Evolutionary conservation across 2,797 vertebrate genomes (phyloP), one percentile per base, ranked within the genome.

Genomic region (Poeciliopsis presidionis): DNA sequence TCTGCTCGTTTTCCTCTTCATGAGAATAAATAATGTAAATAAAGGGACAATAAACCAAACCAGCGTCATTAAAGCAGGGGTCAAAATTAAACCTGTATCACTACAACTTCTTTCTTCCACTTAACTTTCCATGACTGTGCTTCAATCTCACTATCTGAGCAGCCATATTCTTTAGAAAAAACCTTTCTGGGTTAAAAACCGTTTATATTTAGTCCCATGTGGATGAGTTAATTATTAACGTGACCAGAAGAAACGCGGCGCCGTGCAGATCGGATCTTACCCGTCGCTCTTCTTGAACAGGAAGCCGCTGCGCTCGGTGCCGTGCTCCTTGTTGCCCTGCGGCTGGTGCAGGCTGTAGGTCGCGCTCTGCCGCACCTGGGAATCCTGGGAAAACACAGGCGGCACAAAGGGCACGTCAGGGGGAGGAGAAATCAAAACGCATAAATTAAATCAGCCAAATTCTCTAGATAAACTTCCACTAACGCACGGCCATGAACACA

Each of bases 301-400:
- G 79, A 91, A 97, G 4, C 98, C 98, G 2, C 94, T 97, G 59
- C 98, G 94, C 92, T 99, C 98, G 0, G 98, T 99, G 84, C 98
- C 98, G 0, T 99, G 98, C 11, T 99, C 98, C 87, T 99, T 99
- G 95, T 99, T 99, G 59, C 98, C 98, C 95, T 99, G 98, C 20
- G 98, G 98, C 91, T 99, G 98, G 83, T 99, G 98, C 79, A 99
- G 94, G 91, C 98, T 99, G 86, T 99, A 99, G 39, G 97, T 96
- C 84, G 97, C 96, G 87, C 96, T 98, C 94, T 97, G 98, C 51
- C 98, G 96, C 86, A 97, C 93, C 91, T 99, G 98, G 5, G 97
- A 97, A 86, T 99, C 98, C 98, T 99, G 79, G 41, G 41, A 72
- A 81, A 82, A 82, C 11, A 85, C 14, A 70, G 67, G 2, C 25